Evolutionary conservation across 1,140 invertebrate genomes (phyloP).

Genomic region (Drosophila varians): DNA sequence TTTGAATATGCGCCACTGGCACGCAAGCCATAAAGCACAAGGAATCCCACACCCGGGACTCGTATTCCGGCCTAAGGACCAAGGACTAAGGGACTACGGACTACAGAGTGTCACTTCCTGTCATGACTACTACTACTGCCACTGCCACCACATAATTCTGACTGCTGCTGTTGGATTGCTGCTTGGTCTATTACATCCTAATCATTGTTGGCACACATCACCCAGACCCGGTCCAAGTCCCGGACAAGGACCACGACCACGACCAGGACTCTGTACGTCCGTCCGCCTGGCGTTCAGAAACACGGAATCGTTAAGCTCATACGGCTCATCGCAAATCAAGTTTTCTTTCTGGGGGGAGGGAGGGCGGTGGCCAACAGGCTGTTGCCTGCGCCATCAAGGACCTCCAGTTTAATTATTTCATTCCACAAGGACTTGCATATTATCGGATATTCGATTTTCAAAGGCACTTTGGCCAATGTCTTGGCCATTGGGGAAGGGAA

Average conservation of each 20-base stretch:
- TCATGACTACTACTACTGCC: no score
- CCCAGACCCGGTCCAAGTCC: neutral
- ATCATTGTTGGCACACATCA: slow-evolving; percentile 27
- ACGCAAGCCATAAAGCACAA: slow-evolving; percentile 57
- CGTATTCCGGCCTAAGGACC: neutral
- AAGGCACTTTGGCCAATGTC: neutral
- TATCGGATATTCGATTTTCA: neutral
- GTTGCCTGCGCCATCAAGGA: neutral
- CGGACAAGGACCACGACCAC: no score
- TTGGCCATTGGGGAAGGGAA: no score
- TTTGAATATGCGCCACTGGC: slow-evolving; percentile 66
- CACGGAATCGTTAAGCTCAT: slow-evolving; percentile 6
- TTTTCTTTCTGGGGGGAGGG: neutral
- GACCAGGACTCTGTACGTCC: no score
- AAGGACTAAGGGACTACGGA: neutral
- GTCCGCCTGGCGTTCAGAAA: neutral
- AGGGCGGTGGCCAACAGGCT: neutral
- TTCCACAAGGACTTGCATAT: neutral
- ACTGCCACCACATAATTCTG: neutral
- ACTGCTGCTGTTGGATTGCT: neutral
- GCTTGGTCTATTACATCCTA: slow-evolving; percentile 22
- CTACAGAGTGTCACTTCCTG: slow-evolving; percentile 15
- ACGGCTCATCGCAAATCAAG: slow-evolving; percentile 9
- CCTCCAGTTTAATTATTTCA: neutral
- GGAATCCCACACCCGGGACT: neutral